Evolutionary conservation across 2,113 vertebrate species (phyloP).

Genomic region (Zosterops hypoxanthus): DNA sequence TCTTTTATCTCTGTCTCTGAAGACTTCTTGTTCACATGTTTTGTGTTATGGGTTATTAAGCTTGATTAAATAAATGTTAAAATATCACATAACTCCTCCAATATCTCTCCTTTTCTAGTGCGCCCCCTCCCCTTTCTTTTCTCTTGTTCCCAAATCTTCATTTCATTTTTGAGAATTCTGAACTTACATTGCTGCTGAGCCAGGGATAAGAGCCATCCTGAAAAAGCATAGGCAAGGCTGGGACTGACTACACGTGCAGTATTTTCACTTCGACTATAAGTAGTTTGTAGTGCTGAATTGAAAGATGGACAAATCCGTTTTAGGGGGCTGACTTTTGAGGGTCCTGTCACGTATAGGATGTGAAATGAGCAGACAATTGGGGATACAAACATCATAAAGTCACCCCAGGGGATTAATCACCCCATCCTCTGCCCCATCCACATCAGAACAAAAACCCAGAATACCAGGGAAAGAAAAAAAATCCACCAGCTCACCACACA

Average conservation of each 20-base stretch:
- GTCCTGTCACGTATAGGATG: neutral
- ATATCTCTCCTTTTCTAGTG: neutral
- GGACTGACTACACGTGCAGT: neutral
- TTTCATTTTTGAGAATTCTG: neutral
- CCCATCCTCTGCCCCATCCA: accelerated
- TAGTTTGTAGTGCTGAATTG: neutral
- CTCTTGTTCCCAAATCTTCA: neutral
- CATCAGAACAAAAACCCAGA: neutral
- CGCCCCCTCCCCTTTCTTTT: neutral
- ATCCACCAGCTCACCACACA: accelerated
- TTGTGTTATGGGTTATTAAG: neutral
- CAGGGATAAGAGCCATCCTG: neutral
- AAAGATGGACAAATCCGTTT: neutral
- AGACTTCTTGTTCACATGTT: neutral
- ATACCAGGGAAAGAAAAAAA: neutral
- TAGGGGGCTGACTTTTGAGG: neutral
- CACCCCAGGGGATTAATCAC: neutral
- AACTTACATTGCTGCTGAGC: neutral
- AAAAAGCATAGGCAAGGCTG: neutral
- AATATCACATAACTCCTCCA: neutral
- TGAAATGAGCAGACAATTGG: neutral
- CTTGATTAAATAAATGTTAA: neutral
- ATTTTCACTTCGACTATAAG: neutral
- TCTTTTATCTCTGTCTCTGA: neutral
- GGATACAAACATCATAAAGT: neutral